Conservation (phyloP, 1,140 invertebrate species). For the Macrobrachium rosenbergii region DNA sequence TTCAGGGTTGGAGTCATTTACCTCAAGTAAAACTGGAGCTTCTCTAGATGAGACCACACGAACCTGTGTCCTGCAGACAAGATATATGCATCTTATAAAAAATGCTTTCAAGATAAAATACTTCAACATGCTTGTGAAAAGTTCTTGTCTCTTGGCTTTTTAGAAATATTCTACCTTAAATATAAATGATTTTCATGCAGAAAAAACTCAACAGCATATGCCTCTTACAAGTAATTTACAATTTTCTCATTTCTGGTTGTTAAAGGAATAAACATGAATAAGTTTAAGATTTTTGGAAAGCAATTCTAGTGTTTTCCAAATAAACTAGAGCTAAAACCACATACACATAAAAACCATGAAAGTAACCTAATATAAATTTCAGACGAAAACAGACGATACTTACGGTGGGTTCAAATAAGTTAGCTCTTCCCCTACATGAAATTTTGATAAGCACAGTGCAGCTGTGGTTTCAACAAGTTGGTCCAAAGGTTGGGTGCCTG, state of each 20-base stretch:
- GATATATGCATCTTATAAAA: neutral
- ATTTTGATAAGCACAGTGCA: slow-evolving; percentile 51
- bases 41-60: slow-evolving; percentile 28
- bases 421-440: slow-evolving; percentile 62
- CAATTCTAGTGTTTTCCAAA: too few species aligned
- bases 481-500: slow-evolving; percentile 70
- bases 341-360: neutral
- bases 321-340: too few species aligned
- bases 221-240: too few species aligned
- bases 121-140: too few species aligned
- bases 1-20: neutral
- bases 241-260: too few species aligned
- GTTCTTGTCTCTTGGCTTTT: too few species aligned
- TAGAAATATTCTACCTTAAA: too few species aligned
- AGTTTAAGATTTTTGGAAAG: too few species aligned
- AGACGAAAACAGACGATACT: slow-evolving; percentile 29
- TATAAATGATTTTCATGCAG: too few species aligned
- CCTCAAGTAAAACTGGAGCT: neutral
- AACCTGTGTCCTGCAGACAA: slow-evolving; percentile 20
- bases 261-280: too few species aligned
- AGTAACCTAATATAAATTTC: slow-evolving; percentile 1
- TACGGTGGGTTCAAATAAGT: slow-evolving; percentile 40
- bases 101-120: too few species aligned
- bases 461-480: slow-evolving; percentile 70
- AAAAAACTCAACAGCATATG: too few species aligned